Evolutionary conservation across 2,113 vertebrate genomes (phyloP), one percentile per base, ranked within the genome.

Genomic region (Sinocyclocheilus grahami): DNA sequence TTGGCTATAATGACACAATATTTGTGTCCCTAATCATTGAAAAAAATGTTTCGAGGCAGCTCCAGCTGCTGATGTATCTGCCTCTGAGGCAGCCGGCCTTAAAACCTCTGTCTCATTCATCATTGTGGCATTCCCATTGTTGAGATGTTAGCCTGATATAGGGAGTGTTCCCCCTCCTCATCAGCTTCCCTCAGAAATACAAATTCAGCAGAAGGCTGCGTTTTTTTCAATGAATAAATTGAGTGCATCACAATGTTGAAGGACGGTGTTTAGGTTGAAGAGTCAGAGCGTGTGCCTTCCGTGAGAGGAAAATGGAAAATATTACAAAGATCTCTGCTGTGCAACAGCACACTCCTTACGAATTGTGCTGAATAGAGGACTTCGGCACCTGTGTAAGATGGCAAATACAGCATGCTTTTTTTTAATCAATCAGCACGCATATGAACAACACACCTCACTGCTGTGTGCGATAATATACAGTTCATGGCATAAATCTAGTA

Each of bases 111-210:
- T 78, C 67, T 53, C 84, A 90, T 93, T 92, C 0, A 81, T 94
- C 91, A 92, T 90, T 89, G 90, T 93, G 94, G 81, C 93, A 92
- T 93, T 94, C 93, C 94, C 89, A 93, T 92, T 92, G 92, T 92
- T 93, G 90, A 84, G 89, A 89, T 82, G 85, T 89, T 91, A 76
- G 78, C 71, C 82, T 84, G 92, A 89, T 86, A 90, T 76, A 83
- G 92, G 91, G 89, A 93, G 84, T 90, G 88, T 93, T 92, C 90
- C 84, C 88, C 86, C 87, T 88, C 91, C 80, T 89, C 86, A 84
- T 91, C 87, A 91, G 83, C 86, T 63, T 88, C 30, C 89, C 74
- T 87, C 85, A 90, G 91, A 92, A 93, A 92, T 88, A 90, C 87
- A 89, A 93, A 93, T 92, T 90, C 92, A 90, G 89, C 86, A 88